A percentile compares a stretch with the other conserved stretches of the same genome.
Conservation (phyloP, 2,888 invertebrate species). For the Neria commutata region DNA sequence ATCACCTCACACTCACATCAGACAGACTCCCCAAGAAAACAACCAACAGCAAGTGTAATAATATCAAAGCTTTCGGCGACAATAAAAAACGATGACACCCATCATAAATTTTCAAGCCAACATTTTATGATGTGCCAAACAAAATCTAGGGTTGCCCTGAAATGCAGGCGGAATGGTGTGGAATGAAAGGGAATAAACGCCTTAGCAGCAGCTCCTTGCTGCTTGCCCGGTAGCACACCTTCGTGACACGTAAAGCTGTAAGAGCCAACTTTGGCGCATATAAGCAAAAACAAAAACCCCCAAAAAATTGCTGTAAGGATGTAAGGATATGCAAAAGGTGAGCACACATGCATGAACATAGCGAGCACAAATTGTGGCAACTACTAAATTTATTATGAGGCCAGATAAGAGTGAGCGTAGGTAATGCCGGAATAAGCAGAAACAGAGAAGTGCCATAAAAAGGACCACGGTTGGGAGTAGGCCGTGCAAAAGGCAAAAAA, state of each 20-base stretch:
- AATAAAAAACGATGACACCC: constrained; percentile 5
- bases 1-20: background rate
- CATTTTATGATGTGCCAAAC: constrained; percentile 1
- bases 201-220: no score
- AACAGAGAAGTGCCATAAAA: background rate
- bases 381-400: background rate
- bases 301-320: no score
- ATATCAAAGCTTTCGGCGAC: background rate
- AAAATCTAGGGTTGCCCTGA: no score
- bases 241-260: no score
- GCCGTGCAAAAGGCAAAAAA: no score
- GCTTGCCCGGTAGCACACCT: no score
- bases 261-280: no score
- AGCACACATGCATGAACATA: no score
- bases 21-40: background rate
- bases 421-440: background rate
- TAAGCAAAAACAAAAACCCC: no score
- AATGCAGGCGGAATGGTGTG: no score
- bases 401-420: background rate
- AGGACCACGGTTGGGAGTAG: background rate
- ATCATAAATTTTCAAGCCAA: background rate
- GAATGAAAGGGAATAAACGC: no score
- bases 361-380: constrained; percentile 1
- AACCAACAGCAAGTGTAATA: background rate
- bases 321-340: no score